Evolutionary conservation across 1,140 invertebrate species (phyloP), one percentile per base, ranked within the genome.

Genomic region (Apis dorsata): DNA sequence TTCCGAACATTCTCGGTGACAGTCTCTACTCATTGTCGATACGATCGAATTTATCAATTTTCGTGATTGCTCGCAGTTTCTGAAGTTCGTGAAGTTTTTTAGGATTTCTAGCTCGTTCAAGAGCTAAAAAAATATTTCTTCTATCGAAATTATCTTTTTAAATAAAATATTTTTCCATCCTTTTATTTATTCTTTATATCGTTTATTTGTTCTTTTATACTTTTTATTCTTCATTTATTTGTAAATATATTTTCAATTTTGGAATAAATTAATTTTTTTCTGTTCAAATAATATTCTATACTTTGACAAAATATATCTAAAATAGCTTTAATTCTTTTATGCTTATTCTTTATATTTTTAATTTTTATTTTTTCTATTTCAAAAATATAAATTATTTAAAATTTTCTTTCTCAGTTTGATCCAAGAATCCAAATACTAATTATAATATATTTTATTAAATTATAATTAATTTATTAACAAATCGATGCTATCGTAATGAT

Each of bases 1-100:
- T 71, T 34, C n/a, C 24, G 51, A 24, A 72, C 24, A 24, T 57
- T 55, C 53, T n/a, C n/a, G 17, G 78, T 79, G 65, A 70, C 77
- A 59, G 55, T 60, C 53, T 28, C 66, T 44, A 68, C 17, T 44
- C 51, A 44, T 34, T 9, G 17, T 28, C 49, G 49, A 63, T 44
- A 11, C 24, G 44, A 73, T 78, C 75, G 75, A 68, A 28, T 49
- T 13, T 28, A 44, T 78, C 51, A 51, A 51, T 11, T 5, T 44
- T 21, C 24, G 17, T 53, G 63, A 66, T 21, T 28, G 5, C 13
- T 49, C 19, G 21, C 62, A 13, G 17, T 55, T 17, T 3, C 28
- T 34, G 13, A 17, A 13, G 34, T 13, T 34, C 12, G 60, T 24
- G 24, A 65, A 65, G 28, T 17, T 15, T 15, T 71, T 24, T n/a